phyloP scores from a whole-genome alignment of 2,113 vertebrate species.

The Euleptes europaea region DNA sequence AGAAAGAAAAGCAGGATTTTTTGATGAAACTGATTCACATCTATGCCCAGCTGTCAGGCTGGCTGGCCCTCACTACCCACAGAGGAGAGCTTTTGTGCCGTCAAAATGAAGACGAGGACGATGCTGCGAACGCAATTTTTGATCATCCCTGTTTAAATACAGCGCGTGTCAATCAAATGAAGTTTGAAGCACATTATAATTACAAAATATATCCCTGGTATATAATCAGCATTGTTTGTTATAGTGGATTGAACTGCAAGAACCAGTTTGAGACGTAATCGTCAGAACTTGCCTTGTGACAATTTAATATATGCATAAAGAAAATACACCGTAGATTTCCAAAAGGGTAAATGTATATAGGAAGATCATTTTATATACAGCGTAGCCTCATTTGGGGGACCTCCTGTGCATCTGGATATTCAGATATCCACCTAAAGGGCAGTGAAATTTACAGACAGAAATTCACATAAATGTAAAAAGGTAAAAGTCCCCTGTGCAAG shows the following conservation, averaged over 20 bases:
- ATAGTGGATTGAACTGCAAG: neutral
- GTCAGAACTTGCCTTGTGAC: neutral
- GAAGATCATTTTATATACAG: neutral
- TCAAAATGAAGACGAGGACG: conserved; percentile 45
- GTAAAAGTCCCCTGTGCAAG: too few relatives aligned
- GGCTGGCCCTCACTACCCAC: conserved; percentile 51
- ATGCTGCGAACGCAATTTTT: conserved; percentile 45
- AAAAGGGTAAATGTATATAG: neutral
- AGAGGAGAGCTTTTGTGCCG: conserved; percentile 55
- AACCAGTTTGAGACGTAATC: conserved; percentile 4
- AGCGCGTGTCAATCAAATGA: conserved; percentile 47
- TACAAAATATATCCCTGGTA: conserved; percentile 56
- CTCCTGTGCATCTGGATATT: neutral
- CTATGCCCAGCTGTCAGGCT: conserved; percentile 57
- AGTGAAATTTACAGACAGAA: neutral
- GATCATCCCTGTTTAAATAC: conserved; percentile 64
- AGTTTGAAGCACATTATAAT: conserved; percentile 59
- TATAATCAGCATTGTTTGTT: conserved; percentile 60
- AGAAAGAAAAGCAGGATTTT: conserved; percentile 45
- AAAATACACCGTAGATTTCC: conserved; percentile 3
- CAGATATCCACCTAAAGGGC: neutral
- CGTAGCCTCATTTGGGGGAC: neutral
- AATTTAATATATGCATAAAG: neutral
- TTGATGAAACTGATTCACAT: conserved; percentile 59
- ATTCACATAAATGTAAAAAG: too few relatives aligned